Evolutionary conservation across 2,888 invertebrate species (phyloP).

Genomic region (Azorinus chamasolen): DNA sequence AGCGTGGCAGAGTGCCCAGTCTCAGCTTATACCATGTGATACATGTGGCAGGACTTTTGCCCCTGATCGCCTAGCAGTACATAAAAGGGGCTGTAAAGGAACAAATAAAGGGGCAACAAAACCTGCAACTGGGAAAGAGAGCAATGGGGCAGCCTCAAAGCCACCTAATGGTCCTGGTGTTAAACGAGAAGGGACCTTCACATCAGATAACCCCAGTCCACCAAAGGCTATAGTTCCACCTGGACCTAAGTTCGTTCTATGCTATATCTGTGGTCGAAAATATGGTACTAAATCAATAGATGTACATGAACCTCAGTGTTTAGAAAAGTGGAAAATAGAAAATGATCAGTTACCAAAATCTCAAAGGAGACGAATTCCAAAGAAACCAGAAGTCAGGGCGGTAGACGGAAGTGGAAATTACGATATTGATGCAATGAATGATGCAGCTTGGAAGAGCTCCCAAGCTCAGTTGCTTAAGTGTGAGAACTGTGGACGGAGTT

Average conservation of each 20-base stretch:
- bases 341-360: conserved; percentile 88
- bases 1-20: conserved; percentile 89
- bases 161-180: conserved; percentile 55
- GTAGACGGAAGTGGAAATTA: conserved; percentile 71
- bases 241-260: conserved; percentile 86
- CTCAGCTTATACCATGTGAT: conserved; percentile 89
- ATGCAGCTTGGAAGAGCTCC: conserved; percentile 89
- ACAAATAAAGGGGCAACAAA: conserved; percentile 57
- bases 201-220: conserved; percentile 65
- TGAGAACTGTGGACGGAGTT: conserved; percentile 89
- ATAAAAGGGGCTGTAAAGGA: conserved; percentile 88
- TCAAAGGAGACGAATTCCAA: conserved; percentile 88
- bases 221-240: conserved; percentile 66
- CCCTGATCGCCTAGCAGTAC: conserved; percentile 89
- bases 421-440: conserved; percentile 87
- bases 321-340: conserved; percentile 89
- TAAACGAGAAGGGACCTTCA: conserved; percentile 67
- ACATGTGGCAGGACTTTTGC: conserved; percentile 90
- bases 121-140: conserved; percentile 26
- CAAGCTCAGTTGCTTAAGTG: conserved; percentile 82
- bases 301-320: conserved; percentile 91
- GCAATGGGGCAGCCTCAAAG: not conserved
- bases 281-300: conserved; percentile 89
- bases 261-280: conserved; percentile 90
- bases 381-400: conserved; percentile 87